Conservation (phyloP, 1,140 invertebrate species). For the Zaprionus lachaisei region DNA sequence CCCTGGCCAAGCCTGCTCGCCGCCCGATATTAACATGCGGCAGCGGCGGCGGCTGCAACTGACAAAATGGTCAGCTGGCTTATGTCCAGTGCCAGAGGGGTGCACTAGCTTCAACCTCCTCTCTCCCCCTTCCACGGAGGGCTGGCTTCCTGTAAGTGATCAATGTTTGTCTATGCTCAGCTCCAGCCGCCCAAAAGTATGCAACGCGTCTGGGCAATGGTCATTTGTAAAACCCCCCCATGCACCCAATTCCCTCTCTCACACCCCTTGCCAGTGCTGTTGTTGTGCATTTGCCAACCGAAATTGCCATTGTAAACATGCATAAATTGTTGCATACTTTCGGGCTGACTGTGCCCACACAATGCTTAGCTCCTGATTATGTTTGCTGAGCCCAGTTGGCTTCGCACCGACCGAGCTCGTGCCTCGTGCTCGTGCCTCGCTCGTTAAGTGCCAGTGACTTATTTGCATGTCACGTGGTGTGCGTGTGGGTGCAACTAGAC, state of each 20-base stretch:
- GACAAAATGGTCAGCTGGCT: slow-evolving; percentile 74
- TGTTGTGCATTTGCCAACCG: slow-evolving; percentile 20
- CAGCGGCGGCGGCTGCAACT: slow-evolving; percentile 56
- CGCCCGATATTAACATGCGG: slow-evolving; percentile 69
- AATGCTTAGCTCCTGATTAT: slow-evolving; percentile 78
- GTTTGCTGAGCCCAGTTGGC: slow-evolving; percentile 62
- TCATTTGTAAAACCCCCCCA: slow-evolving; percentile 32
- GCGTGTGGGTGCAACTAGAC: neutral
- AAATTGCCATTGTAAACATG: slow-evolving; percentile 78
- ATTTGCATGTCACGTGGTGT: slow-evolving; percentile 48
- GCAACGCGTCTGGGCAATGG: slow-evolving; percentile 48
- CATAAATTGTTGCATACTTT: slow-evolving; percentile 81
- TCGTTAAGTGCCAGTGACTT: slow-evolving; percentile 74
- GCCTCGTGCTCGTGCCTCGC: slow-evolving; percentile 25
- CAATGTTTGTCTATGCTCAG: slow-evolving; percentile 79
- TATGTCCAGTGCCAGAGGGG: slow-evolving; percentile 39
- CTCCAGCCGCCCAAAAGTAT: slow-evolving; percentile 41
- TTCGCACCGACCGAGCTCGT: slow-evolving; percentile 15
- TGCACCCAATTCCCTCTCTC: neutral
- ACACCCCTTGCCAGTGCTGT: slow-evolving; percentile 12
- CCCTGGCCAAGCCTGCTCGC: slow-evolving; percentile 23
- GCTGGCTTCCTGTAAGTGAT: slow-evolving; percentile 73
- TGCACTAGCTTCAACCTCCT: neutral
- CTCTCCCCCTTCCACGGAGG: neutral
- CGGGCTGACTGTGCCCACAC: slow-evolving; percentile 44